These are phyloP conservation scores for Bembecia ichneumoniformis DNA, from an alignment of 2,888 invertebrate species.

Conservation along the genomic window DNA sequence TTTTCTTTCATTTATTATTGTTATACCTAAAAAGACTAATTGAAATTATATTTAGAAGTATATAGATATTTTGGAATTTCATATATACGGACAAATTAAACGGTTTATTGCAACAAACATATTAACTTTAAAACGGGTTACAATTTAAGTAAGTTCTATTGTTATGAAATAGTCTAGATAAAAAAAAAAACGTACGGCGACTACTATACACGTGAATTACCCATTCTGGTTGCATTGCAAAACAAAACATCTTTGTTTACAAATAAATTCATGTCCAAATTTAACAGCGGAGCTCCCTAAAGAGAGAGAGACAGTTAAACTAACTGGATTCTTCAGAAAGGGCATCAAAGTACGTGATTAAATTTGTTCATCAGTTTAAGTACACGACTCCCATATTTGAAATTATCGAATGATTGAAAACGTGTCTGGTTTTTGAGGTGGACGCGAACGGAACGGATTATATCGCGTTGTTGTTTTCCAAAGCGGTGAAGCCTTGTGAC, in stretches of 20 bases:
- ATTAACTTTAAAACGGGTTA: no score
- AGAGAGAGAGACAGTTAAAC: constrained; percentile 45
- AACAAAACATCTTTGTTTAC: background rate
- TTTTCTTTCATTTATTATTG: no score
- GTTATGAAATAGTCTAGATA: no score
- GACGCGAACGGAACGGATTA: background rate
- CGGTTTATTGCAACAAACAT: no score
- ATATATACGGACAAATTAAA: no score
- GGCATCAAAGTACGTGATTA: constrained; percentile 39
- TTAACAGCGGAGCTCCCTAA: constrained; percentile 13
- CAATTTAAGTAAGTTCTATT: no score
- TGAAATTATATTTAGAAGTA: no score
- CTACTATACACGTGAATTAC: background rate
- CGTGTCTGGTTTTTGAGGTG: constrained; percentile 37
- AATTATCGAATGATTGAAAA: constrained; percentile 38
- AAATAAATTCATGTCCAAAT: background rate
- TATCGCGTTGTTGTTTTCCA: background rate
- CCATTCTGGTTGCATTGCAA: background rate
- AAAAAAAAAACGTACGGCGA: no score
- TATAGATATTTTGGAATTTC: no score
- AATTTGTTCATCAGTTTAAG: constrained; percentile 40
- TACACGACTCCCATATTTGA: constrained; percentile 38
- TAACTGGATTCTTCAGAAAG: constrained; percentile 35
- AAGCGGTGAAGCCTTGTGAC: background rate
- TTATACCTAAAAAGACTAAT: no score